Percentiles rank a stretch among this genome's conserved stretches.
Conservation (phyloP, 2,888 invertebrate genomes). For the Amiota minor region DNA sequence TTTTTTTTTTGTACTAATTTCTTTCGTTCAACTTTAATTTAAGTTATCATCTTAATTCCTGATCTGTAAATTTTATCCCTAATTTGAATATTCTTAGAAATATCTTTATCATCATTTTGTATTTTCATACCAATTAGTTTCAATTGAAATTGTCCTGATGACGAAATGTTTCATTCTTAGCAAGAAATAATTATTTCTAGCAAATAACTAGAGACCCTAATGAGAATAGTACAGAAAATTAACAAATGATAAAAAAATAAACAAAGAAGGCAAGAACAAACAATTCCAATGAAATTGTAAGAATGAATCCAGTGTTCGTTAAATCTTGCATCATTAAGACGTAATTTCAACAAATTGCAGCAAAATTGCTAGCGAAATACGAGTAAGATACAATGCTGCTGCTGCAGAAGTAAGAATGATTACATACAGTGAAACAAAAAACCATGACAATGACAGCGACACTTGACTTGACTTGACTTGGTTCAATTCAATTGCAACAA, state of each 20-base stretch:
- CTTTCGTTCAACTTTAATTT: too few relatives aligned
- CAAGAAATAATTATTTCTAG: slow-evolving; percentile 18
- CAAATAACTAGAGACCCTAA: neutral
- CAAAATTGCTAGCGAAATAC: slow-evolving; percentile 21
- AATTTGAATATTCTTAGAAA: too few relatives aligned
- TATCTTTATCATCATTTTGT: too few relatives aligned
- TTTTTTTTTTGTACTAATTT: too few relatives aligned
- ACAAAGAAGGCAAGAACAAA: slow-evolving; percentile 12
- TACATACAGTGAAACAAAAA: slow-evolving; percentile 15
- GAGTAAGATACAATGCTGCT: neutral
- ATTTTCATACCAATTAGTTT: neutral
- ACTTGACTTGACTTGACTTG: slow-evolving; percentile 21
- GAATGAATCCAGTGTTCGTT: slow-evolving; percentile 38
- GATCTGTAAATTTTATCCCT: too few relatives aligned
- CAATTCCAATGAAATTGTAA: slow-evolving; percentile 17
- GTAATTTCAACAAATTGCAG: slow-evolving; percentile 49
- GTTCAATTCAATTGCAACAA: slow-evolving; percentile 10
- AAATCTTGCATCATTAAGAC: slow-evolving; percentile 50
- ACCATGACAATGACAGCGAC: slow-evolving; percentile 8
- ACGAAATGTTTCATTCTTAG: neutral
- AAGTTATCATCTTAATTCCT: too few relatives aligned
- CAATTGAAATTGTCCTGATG: neutral
- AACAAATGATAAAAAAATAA: slow-evolving; percentile 21
- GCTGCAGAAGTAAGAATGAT: neutral
- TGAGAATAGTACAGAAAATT: neutral